Evolutionary conservation across 2,888 invertebrate species (phyloP).

Genomic region (Ptychoptera contaminata): DNA sequence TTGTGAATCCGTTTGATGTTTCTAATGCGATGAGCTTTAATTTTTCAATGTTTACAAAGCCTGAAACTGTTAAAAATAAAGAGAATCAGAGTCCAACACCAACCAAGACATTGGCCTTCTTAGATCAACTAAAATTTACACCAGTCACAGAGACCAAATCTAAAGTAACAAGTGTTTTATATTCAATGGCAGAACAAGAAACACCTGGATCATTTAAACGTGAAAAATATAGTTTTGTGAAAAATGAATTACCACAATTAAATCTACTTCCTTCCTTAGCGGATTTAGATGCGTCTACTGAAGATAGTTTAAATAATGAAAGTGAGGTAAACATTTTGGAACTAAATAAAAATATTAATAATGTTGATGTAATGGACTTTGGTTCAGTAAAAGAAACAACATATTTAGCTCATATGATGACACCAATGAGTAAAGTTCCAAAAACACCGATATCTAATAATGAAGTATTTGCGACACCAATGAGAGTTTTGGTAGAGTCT

Average conservation of each 20-base stretch:
- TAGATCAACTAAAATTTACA: constrained; percentile 27
- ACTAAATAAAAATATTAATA: background rate
- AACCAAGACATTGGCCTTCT: constrained; percentile 22
- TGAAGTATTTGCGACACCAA: too few species aligned
- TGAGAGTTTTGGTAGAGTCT: too few species aligned
- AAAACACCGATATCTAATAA: too few species aligned
- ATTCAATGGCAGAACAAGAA: constrained; percentile 22
- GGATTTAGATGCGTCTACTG: background rate
- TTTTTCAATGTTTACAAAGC: constrained; percentile 17
- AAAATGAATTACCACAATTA: too few species aligned
- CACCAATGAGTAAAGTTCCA: too few species aligned
- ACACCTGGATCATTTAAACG: constrained; percentile 18
- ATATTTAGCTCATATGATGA: too few species aligned
- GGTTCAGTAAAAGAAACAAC: background rate
- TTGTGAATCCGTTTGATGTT: too few species aligned
- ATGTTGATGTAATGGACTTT: background rate
- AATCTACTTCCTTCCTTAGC: too few species aligned
- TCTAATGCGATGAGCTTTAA: too few species aligned
- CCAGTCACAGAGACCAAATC: constrained; percentile 16
- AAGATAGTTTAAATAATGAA: background rate
- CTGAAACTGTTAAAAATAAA: constrained; percentile 24
- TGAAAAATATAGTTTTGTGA: background rate
- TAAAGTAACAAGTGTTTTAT: constrained; percentile 13
- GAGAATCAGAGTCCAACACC: constrained; percentile 33
- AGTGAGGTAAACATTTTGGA: background rate